Evolutionary conservation across 2,888 invertebrate genomes (phyloP), one percentile per base, ranked within the genome.

Genomic region (Thalpophila matura): DNA sequence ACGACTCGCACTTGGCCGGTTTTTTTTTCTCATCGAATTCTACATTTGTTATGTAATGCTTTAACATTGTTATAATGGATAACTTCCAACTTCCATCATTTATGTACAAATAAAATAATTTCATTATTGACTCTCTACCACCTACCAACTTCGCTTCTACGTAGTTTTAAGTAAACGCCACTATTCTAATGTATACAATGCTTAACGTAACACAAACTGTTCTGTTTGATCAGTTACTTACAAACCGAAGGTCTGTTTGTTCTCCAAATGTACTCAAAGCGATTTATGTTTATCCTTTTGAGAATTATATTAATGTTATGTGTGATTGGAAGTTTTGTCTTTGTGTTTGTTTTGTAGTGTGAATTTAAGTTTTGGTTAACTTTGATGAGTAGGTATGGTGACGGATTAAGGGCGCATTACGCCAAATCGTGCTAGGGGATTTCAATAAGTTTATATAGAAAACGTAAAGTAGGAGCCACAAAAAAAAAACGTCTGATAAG

Each of bases 201-300:
- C 54, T 71, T 79, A 77, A 82, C 69, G 73, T 76, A 76, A 81
- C 69, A 77, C 77, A 80, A 81, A 83, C 79, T 77, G 64, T 51
- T 57, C 35, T 84, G 75, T 85, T 86, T 85, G 83, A 79, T 82
- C 73, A 78, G 59, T 61, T 79, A 79, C 77, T 80, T 80, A 74
- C 59, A 37, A 74, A 74, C 65, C 74, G 65, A 74, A 77, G 77
- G 79, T 77, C 54, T 74, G 75, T 70, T 67, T 74, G 54, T 72
- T 55, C 55, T 64, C 56, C 26, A 59, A 64, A 70, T 54, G 60
- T 68, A 70, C 58, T 69, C 69, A 66, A 81, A 84, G 76, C 77
- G 77, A 77, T 81, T 81, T 77, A 64, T 79, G 80, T 82, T 82
- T 83, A 81, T 80, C 71, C 77, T 80, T 79, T 78, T 74, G n/a